Evolutionary conservation across 2,113 vertebrate species (phyloP).

Genomic region (Rhinolophus sinicus): DNA sequence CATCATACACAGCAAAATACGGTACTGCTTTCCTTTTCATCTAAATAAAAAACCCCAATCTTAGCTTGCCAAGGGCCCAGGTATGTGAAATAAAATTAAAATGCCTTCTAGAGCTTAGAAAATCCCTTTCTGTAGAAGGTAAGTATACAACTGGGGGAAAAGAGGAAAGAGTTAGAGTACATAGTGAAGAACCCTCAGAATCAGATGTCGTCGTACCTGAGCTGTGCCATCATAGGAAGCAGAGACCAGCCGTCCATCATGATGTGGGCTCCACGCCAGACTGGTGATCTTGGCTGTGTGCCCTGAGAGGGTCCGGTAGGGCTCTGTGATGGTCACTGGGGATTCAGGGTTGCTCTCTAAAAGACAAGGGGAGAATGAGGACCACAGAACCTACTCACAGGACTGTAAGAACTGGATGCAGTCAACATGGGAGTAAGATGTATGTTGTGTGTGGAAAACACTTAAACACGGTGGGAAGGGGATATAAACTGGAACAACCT

Average conservation of each 20-base stretch:
- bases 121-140: neutral
- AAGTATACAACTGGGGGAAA: neutral
- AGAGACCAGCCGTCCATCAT: slow-evolving; percentile 91
- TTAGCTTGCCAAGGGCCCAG: neutral
- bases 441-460: neutral
- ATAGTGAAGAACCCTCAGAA: neutral
- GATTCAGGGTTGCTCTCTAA: slow-evolving; percentile 89
- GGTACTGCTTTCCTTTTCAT: neutral
- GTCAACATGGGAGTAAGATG: neutral
- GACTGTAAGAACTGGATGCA: neutral
- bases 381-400: neutral
- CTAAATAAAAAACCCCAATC: neutral
- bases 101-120: neutral
- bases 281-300: slow-evolving; percentile 96
- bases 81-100: neutral
- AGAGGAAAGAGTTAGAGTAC: neutral
- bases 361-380: slow-evolving; percentile 11
- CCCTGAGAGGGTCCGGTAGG: slow-evolving; percentile 92
- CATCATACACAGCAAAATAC: no score
- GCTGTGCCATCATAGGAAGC: slow-evolving; percentile 95
- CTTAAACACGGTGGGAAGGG: neutral
- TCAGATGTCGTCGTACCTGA: slow-evolving; percentile 86
- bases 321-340: slow-evolving; percentile 90
- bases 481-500: neutral
- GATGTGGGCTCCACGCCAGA: slow-evolving; percentile 96